These are phyloP conservation scores for Hippocampus comes DNA, from an alignment of 2,113 vertebrate species.

Conservation along the genomic window DNA sequence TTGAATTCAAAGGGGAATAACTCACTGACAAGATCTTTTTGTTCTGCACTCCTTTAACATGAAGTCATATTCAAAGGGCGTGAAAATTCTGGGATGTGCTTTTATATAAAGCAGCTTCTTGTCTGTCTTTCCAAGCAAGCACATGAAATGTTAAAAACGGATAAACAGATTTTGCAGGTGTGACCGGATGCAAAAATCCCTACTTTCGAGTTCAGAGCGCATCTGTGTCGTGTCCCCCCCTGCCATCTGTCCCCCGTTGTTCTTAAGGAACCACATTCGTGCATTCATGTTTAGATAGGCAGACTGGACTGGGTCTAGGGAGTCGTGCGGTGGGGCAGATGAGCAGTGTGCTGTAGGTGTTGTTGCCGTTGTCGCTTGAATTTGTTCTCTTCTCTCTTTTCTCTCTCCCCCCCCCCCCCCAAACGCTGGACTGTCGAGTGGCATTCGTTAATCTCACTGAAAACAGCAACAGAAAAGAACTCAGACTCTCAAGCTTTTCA, in stretches of 20 bases:
- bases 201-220: not conserved
- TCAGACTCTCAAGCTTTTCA: no score
- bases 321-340: not conserved
- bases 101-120: conserved; percentile 36
- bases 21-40: conserved; percentile 31
- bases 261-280: no score
- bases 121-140: not conserved
- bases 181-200: not conserved
- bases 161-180: not conserved
- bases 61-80: conserved; percentile 9
- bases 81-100: conserved; percentile 31
- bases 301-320: not conserved
- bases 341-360: not conserved
- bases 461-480: no score
- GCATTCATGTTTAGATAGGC: not conserved
- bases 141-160: not conserved
- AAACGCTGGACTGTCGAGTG: no score
- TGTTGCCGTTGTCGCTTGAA: not conserved
- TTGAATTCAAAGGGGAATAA: conserved; percentile 19
- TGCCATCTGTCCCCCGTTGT: no score
- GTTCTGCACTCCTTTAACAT: conserved; percentile 31
- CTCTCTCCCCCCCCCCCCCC: no score
- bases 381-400: not conserved
- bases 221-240: no score
- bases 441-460: no score